A percentile compares a stretch with the other conserved stretches of the same genome.
phyloP scores from a whole-genome alignment of 2,113 vertebrate genomes.

The Oreochromis spilurus region DNA sequence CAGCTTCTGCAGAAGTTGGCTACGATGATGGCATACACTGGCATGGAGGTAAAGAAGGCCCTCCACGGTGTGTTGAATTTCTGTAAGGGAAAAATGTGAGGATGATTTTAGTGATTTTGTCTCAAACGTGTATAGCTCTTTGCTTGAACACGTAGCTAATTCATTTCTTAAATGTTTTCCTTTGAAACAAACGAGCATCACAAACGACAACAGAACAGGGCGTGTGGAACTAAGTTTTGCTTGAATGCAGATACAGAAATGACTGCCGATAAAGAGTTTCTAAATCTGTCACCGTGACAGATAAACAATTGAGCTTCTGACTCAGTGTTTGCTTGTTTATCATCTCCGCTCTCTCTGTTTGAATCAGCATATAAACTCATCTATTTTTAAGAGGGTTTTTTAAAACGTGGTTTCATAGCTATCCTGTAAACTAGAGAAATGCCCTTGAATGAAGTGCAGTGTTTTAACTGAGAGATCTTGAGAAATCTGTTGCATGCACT shows the following conservation, averaged over 20 bases:
- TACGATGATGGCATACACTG: slow-evolving; percentile 89
- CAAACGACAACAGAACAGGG: neutral
- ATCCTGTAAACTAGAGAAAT: neutral
- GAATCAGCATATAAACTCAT: neutral
- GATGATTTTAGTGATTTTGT: neutral
- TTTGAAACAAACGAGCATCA: neutral
- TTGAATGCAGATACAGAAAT: neutral
- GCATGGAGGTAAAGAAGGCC: slow-evolving; percentile 90
- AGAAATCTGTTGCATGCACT: neutral
- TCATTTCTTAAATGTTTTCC: neutral
- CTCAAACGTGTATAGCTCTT: neutral
- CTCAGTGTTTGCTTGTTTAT: neutral
- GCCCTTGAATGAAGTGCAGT: neutral
- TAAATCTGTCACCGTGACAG: neutral
- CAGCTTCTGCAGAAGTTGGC: slow-evolving; percentile 91
- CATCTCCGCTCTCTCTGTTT: neutral
- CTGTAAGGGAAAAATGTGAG: slow-evolving; percentile 49
- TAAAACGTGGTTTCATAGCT: neutral
- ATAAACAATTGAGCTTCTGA: neutral
- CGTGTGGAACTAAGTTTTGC: neutral
- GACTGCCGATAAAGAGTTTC: neutral
- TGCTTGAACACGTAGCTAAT: neutral
- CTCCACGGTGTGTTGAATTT: slow-evolving; percentile 89
- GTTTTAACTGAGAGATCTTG: neutral
- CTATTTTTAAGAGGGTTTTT: accelerated